Base-by-base conservation (phyloP, 2,797 vertebrate species). In the Sylvia borin region DNA sequence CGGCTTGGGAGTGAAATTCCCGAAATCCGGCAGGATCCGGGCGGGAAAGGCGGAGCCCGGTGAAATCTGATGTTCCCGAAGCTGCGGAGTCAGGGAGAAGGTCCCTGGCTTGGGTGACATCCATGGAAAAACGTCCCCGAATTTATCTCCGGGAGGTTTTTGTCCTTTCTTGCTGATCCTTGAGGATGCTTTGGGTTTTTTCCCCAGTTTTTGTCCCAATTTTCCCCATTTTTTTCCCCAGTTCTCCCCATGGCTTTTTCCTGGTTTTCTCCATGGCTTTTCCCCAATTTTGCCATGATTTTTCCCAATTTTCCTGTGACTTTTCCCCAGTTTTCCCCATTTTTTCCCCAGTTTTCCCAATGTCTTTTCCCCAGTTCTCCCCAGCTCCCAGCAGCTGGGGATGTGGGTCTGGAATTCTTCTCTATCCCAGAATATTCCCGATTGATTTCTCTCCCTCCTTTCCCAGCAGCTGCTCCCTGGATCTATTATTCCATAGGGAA, bases 111-210 rank as follows among this genome's bases (percentile, higher is more conserved):
- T 64, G 0, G 5, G 54, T 14, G 62, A 42, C 40, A 38, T 19
- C 25, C n/a, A 1, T 0, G 70, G 34, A 9, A 29, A 55, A 48
- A 80, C 0, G 2, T 29, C 26, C 58, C 20, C 6, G 7, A 5
- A 7, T 79, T 74, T 5, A 18, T 12, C 0, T 1, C 11, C 1
- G 0, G 3, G 2, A 11, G 38, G 5, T 32, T 75, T 38, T 29
- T 61, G 47, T 70, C 4, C 38, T 71, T 72, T 27, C 6, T 3
- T 54, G 9, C 32, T 24, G 77, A 27, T 43, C 27, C 18, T 27
- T 55, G 36, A 25, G 50, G 60, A 6, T 5, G 4, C 0, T 48
- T 83, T 19, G 34, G 22, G 9, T 1, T 45, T 84, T 27, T 27
- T 24, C 17, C 14, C 3, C 1, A 2, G 13, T 50, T 53, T 38